Conservation (phyloP, 2,797 vertebrate species). For the Enteromius radiatus region DNA sequence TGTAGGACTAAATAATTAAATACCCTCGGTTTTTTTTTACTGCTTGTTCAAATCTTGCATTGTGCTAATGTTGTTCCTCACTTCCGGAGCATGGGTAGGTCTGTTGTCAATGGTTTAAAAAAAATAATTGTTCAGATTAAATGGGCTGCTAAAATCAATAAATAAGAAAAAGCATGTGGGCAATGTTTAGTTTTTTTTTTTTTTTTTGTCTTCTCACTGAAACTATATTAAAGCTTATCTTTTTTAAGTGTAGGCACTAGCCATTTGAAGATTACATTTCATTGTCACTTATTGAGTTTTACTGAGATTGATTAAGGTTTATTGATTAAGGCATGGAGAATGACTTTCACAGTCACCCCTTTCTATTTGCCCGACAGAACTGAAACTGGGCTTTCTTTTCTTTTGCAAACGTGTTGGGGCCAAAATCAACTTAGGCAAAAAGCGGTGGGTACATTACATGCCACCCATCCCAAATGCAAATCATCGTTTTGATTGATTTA, state of each 20-base stretch:
- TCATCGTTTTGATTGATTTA: too few relatives aligned
- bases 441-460: too few relatives aligned
- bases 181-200: neutral
- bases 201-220: neutral
- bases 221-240: neutral
- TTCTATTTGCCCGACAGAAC: too few relatives aligned
- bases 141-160: neutral
- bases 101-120: neutral
- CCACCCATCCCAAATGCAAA: too few relatives aligned
- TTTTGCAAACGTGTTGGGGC: too few relatives aligned
- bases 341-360: too few relatives aligned
- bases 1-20: conserved; percentile 22
- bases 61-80: neutral
- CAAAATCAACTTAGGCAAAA: too few relatives aligned
- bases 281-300: neutral
- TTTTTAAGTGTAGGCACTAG: neutral
- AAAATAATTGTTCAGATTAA: neutral
- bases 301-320: too few relatives aligned
- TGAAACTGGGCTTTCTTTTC: too few relatives aligned
- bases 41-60: conserved; percentile 1
- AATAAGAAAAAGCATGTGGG: neutral
- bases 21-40: neutral
- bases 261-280: neutral
- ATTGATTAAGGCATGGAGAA: too few relatives aligned
- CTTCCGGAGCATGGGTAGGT: too few relatives aligned